Conservation (phyloP, 2,888 invertebrate species). For the Habroteleia sp. region DNA sequence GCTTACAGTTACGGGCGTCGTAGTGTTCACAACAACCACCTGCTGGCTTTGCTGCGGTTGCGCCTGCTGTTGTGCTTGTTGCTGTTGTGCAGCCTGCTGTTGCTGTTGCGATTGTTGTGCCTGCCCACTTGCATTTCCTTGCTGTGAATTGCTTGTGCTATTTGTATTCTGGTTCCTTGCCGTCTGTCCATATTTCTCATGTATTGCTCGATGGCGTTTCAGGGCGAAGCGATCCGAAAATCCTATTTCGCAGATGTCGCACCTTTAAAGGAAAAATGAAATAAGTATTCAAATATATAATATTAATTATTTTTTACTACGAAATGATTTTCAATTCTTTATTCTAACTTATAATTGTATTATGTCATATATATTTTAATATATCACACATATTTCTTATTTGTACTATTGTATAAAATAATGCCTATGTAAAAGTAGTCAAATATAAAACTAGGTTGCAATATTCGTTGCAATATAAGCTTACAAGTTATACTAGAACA, state of each 20-base stretch:
- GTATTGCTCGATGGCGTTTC: constrained; percentile 92
- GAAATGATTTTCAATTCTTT: too few species aligned
- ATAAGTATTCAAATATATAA: neutral
- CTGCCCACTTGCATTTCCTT: constrained; percentile 81
- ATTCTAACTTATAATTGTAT: too few species aligned
- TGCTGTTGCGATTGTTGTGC: constrained; percentile 79
- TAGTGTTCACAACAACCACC: constrained; percentile 79
- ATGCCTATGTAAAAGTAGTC: too few species aligned
- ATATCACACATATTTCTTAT: too few species aligned
- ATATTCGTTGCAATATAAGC: too few species aligned
- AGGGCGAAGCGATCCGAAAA: constrained; percentile 93
- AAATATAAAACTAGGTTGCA: too few species aligned
- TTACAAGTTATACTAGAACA: too few species aligned
- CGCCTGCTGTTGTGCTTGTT: constrained; percentile 72
- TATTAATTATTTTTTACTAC: too few species aligned
- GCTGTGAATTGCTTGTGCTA: constrained; percentile 82
- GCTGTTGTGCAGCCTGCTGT: constrained; percentile 72
- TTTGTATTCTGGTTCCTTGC: constrained; percentile 82
- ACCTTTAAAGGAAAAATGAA: constrained; percentile 81
- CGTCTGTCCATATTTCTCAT: constrained; percentile 90
- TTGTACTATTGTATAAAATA: too few species aligned
- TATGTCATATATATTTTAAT: too few species aligned
- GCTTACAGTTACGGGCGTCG: constrained; percentile 79
- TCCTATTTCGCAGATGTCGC: constrained; percentile 92
- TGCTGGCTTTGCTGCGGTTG: constrained; percentile 76